Conservation (phyloP, 1,140 invertebrate genomes). For the Atta cephalotes region DNA sequence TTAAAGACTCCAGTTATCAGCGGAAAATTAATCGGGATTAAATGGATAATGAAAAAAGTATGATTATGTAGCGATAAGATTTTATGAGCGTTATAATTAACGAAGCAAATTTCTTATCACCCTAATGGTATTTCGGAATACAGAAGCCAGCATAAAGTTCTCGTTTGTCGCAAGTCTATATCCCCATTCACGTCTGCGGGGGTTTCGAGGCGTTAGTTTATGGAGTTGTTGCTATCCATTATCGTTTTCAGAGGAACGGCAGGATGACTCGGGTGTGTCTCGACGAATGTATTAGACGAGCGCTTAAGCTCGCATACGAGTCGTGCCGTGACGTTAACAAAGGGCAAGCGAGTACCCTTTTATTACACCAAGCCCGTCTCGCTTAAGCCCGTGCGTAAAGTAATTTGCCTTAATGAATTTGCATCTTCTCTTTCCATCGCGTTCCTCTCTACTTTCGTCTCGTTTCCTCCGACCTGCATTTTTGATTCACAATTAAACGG, state of each 20-base stretch:
- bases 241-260: slow-evolving; percentile 71
- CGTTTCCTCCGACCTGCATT: slow-evolving; percentile 48
- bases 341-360: slow-evolving; percentile 76
- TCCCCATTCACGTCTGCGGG: background rate
- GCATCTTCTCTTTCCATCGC: slow-evolving; percentile 65
- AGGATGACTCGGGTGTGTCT: slow-evolving; percentile 62
- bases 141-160: slow-evolving; percentile 16
- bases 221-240: slow-evolving; percentile 81
- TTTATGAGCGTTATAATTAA: slow-evolving; percentile 25
- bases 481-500: slow-evolving; percentile 58
- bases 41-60: background rate
- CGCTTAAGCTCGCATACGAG: slow-evolving; percentile 72
- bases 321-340: slow-evolving; percentile 78
- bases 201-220: slow-evolving; percentile 72
- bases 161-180: slow-evolving; percentile 44
- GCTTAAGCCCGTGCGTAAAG: slow-evolving; percentile 72
- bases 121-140: background rate
- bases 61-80: background rate
- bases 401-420: slow-evolving; percentile 77
- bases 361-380: slow-evolving; percentile 71
- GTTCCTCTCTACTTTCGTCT: background rate
- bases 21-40: background rate
- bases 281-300: slow-evolving; percentile 77
- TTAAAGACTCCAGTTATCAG: too few species aligned
- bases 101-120: slow-evolving; percentile 19